A percentile compares a stretch with the other conserved stretches of the same genome.
Evolutionary conservation across 2,113 vertebrate species (phyloP).

Genomic region (Stegostoma tigrinum): DNA sequence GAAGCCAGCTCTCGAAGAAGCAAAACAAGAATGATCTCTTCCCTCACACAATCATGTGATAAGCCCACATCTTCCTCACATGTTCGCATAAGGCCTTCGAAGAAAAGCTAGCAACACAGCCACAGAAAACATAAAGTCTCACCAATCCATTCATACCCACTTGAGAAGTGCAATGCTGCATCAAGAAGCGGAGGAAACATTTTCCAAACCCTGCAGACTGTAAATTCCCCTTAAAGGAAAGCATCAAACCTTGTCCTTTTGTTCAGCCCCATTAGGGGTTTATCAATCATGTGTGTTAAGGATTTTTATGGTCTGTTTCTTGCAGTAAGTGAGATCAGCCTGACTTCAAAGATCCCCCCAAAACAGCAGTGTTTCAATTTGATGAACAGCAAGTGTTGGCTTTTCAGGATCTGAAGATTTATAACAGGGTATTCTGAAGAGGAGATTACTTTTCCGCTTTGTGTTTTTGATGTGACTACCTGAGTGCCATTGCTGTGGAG

Average conservation of each 20-base stretch:
- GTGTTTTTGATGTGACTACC: constrained; percentile 17
- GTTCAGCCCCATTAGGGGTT: background rate
- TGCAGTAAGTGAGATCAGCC: background rate
- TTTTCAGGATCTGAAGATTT: background rate
- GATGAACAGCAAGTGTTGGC: background rate
- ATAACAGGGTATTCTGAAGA: background rate
- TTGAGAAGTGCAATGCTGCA: background rate
- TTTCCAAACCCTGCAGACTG: background rate
- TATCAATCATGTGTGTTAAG: background rate
- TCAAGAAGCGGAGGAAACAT: background rate
- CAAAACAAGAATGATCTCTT: background rate
- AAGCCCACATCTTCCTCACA: background rate
- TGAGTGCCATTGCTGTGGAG: background rate
- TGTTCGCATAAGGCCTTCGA: background rate
- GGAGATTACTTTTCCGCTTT: background rate
- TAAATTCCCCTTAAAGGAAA: background rate
- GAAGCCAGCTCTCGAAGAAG: background rate
- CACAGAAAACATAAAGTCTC: background rate
- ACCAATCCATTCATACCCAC: background rate
- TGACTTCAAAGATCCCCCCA: background rate
- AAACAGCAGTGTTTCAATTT: background rate
- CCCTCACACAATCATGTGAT: too few relatives aligned
- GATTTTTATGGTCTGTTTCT: background rate
- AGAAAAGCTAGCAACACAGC: background rate
- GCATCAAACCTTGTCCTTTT: background rate